Percentiles rank a stretch among this genome's conserved stretches.
Evolutionary conservation across 2,888 invertebrate species (phyloP).

Genomic region (Orthosia cruda): DNA sequence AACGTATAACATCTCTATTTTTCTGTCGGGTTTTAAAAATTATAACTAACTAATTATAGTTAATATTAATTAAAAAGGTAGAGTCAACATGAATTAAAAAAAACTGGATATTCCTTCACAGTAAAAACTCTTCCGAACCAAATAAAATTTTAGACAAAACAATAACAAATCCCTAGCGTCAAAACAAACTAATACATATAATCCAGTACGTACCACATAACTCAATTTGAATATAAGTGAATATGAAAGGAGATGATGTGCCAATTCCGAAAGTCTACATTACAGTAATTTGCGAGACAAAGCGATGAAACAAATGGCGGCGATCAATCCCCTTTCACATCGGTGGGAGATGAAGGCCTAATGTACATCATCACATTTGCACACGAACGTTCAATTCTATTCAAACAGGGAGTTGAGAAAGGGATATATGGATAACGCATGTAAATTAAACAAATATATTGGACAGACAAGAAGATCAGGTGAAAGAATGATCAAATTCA

Average conservation of each 20-base stretch:
- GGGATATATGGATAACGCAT: constrained; percentile 1
- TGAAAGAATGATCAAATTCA: too few species aligned
- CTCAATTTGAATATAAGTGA: constrained; percentile 71
- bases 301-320: constrained; percentile 82
- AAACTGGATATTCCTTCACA: too few species aligned
- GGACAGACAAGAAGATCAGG: too few species aligned
- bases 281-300: constrained; percentile 70
- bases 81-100: too few species aligned
- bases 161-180: not conserved
- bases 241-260: constrained; percentile 73
- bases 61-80: too few species aligned
- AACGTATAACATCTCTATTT: too few species aligned
- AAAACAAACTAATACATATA: constrained; percentile 40
- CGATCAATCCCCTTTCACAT: constrained; percentile 83
- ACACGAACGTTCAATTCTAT: constrained; percentile 83
- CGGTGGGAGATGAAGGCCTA: constrained; percentile 85
- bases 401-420: constrained; percentile 61
- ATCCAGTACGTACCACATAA: constrained; percentile 55
- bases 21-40: too few species aligned
- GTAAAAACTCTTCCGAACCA: not conserved
- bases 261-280: constrained; percentile 62
- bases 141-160: not conserved
- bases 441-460: not conserved
- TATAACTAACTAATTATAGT: too few species aligned
- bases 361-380: constrained; percentile 90